Conservation (phyloP, 2,888 invertebrate genomes). For the Tetragnatha montana region DNA sequence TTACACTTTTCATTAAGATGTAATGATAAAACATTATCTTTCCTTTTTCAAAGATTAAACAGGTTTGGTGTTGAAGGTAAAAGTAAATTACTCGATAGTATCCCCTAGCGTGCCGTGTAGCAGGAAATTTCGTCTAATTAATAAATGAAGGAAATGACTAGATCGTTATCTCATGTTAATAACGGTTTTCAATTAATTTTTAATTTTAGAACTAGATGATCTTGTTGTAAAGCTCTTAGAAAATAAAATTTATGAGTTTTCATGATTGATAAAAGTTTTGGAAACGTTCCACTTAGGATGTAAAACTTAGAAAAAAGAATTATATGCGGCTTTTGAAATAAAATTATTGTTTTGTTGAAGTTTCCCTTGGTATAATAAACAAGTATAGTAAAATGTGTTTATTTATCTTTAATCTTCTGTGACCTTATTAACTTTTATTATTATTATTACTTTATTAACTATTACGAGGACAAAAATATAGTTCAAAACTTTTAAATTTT, state of each 20-base stretch:
- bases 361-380: no score
- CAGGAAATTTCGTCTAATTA: not conserved
- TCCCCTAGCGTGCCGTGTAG: not conserved
- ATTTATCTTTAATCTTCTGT: no score
- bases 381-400: no score
- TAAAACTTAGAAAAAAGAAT: not conserved
- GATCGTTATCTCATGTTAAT: not conserved
- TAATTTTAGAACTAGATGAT: not conserved
- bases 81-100: not conserved
- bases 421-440: no score
- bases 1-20: no score
- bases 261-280: not conserved
- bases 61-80: not conserved
- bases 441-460: no score
- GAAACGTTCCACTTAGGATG: not conserved
- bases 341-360: no score
- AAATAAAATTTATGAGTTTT: not conserved
- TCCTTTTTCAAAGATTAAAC: not conserved
- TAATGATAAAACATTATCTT: no score
- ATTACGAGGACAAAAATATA: no score
- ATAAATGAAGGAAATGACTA: not conserved
- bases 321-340: not conserved
- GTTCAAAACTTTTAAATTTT: no score
- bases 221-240: not conserved
- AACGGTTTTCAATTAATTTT: not conserved